Evolutionary conservation across 2,888 invertebrate genomes (phyloP).

Genomic region (Latrodectus hesperus): DNA sequence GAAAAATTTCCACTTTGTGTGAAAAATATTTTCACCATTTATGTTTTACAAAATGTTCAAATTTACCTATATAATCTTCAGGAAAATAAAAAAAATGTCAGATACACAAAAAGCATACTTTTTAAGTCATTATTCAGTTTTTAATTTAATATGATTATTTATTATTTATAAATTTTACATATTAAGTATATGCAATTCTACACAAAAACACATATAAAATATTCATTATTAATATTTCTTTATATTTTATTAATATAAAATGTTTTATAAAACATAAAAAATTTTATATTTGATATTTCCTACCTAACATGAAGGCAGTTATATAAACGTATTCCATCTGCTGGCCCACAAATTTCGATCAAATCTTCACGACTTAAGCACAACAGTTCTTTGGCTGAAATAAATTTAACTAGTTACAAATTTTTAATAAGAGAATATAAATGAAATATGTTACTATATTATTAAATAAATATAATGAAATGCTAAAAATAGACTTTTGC

Average conservation of each 20-base stretch:
- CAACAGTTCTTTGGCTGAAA: conserved; percentile 91
- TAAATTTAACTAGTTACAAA: conserved; percentile 74
- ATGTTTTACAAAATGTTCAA: no score
- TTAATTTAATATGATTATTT: neutral
- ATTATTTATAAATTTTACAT: neutral
- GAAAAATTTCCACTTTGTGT: no score
- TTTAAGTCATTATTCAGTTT: no score
- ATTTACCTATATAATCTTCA: no score
- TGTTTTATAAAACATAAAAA: neutral
- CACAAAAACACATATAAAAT: no score
- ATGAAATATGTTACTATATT: neutral
- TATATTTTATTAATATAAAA: neutral
- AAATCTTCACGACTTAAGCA: conserved; percentile 92
- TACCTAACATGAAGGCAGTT: conserved; percentile 90
- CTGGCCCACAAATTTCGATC: conserved; percentile 93
- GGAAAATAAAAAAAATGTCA: no score
- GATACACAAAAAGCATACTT: no score
- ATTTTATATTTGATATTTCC: conserved; percentile 72
- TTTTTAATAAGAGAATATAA: neutral
- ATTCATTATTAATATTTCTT: no score
- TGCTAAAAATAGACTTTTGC: no score
- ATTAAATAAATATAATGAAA: no score
- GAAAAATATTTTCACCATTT: no score
- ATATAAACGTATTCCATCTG: conserved; percentile 93
- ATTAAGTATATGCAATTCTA: neutral